Percentiles rank a stretch among this genome's conserved stretches.
phyloP scores from a whole-genome alignment of 2,113 vertebrate genomes.

The Atherinomorus stipes region DNA sequence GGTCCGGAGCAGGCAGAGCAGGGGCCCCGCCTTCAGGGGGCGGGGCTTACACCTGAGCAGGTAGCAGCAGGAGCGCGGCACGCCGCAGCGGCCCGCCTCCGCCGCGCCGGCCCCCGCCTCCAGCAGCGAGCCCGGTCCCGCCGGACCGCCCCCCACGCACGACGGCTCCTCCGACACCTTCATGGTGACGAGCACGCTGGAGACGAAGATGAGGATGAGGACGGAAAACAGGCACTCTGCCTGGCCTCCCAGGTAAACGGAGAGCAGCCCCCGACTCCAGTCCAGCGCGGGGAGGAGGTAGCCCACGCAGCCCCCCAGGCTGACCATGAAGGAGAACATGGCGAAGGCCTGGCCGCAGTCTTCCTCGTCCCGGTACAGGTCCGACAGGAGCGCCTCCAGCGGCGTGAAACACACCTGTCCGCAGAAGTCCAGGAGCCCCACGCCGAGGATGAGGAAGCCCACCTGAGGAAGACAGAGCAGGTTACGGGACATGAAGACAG shows the following conservation, averaged over 20 bases:
- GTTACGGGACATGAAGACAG: no score
- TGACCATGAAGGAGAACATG: constrained; percentile 87
- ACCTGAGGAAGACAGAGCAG: no score
- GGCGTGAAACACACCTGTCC: constrained; percentile 86
- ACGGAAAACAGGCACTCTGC: constrained; percentile 83
- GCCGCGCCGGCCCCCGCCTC: constrained; percentile 34
- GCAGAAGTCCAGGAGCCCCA: constrained; percentile 86
- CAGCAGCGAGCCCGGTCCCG: constrained; percentile 23
- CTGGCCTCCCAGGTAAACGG: constrained; percentile 81
- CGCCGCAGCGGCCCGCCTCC: constrained; percentile 50
- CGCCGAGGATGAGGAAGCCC: constrained; percentile 83
- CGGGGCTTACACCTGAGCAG: constrained; percentile 74
- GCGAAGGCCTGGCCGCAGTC: constrained; percentile 84
- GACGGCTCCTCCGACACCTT: constrained; percentile 78
- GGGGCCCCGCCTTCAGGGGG: constrained; percentile 69
- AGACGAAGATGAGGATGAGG: constrained; percentile 83
- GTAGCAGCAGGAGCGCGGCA: constrained; percentile 75
- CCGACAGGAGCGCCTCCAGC: constrained; percentile 83
- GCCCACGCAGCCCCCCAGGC: constrained; percentile 85
- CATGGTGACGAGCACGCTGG: constrained; percentile 84
- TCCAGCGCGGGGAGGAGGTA: constrained; percentile 83
- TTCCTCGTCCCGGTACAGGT: constrained; percentile 81
- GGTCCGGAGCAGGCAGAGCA: constrained; percentile 81
- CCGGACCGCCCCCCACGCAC: background rate
- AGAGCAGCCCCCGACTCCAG: constrained; percentile 81